A percentile compares a stretch with the other conserved stretches of the same genome.
Evolutionary conservation across 2,888 invertebrate genomes (phyloP).

Genomic region (Alcis repandata): DNA sequence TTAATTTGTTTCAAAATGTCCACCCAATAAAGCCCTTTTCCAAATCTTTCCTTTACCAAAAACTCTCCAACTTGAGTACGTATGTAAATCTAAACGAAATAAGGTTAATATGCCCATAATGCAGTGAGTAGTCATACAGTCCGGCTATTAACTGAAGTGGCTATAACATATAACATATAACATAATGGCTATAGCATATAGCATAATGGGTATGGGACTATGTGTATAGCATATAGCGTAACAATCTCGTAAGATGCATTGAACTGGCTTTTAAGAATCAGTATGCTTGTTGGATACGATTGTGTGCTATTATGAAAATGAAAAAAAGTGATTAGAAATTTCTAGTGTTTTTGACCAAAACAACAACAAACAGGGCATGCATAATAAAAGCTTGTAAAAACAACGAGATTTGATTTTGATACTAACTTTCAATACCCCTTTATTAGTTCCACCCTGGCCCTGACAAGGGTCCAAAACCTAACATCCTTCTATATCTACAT

Average conservation of each 20-base stretch:
- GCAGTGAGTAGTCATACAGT: conserved; percentile 17
- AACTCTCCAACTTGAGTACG: background rate
- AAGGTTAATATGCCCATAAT: conserved; percentile 20
- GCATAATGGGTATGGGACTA: conserved; percentile 15
- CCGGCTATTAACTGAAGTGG: conserved; percentile 32
- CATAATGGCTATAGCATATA: conserved; percentile 21
- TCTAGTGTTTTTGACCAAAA: no score
- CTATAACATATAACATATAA: conserved; percentile 29
- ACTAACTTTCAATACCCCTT: background rate
- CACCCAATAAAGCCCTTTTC: background rate
- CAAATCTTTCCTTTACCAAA: background rate
- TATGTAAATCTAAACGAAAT: conserved; percentile 17
- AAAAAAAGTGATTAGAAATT: no score
- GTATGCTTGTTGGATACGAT: conserved; percentile 12
- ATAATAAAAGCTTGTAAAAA: no score
- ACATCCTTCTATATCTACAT: background rate
- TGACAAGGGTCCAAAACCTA: background rate
- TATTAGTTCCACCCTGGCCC: background rate
- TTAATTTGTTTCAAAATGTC: background rate
- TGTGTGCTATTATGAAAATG: background rate
- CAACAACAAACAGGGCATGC: no score
- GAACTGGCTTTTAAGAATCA: conserved; percentile 1
- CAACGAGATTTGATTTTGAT: background rate
- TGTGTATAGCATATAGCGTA: no score
- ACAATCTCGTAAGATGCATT: no score